phyloP scores from a whole-genome alignment of 2,113 vertebrate genomes.

The Zosterops japonicus region DNA sequence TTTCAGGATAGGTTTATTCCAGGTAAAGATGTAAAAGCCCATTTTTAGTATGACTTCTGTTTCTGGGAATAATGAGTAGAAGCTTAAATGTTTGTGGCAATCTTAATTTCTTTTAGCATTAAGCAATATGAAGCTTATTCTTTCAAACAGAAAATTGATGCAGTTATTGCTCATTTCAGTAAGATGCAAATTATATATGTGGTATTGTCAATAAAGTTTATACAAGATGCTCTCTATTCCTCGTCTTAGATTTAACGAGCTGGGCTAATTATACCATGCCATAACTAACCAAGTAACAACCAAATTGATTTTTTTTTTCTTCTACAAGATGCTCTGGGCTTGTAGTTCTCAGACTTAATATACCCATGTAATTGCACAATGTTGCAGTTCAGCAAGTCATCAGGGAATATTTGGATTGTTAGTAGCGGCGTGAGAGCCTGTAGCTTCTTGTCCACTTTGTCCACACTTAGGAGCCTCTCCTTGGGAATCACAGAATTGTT shows the following conservation, averaged over 20 bases:
- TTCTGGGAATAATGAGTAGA: background rate
- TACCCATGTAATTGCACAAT: background rate
- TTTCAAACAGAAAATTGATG: conserved; percentile 1
- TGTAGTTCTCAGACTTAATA: conserved; percentile 46
- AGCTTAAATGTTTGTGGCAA: background rate
- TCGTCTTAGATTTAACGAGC: conserved; percentile 43
- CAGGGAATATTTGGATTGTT: background rate
- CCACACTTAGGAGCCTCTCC: background rate
- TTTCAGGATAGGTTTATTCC: background rate
- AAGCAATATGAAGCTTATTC: background rate
- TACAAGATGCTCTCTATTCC: background rate
- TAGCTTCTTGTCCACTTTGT: background rate
- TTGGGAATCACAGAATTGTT: background rate
- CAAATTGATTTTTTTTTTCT: background rate
- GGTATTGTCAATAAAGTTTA: conserved; percentile 23
- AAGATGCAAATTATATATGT: conserved; percentile 29
- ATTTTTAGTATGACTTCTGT: background rate
- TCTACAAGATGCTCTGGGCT: conserved; percentile 18
- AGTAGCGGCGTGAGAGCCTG: background rate
- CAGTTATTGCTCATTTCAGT: conserved; percentile 24
- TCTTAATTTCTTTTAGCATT: background rate
- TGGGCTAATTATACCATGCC: conserved; percentile 39
- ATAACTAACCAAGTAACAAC: conserved; percentile 53
- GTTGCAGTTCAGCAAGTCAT: conserved; percentile 6
- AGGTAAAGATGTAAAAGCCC: background rate